Evolutionary conservation across 92 coral and sea anemone species (phyloP), one percentile per base, ranked within the genome.

Genomic region (Muricea muricata): DNA sequence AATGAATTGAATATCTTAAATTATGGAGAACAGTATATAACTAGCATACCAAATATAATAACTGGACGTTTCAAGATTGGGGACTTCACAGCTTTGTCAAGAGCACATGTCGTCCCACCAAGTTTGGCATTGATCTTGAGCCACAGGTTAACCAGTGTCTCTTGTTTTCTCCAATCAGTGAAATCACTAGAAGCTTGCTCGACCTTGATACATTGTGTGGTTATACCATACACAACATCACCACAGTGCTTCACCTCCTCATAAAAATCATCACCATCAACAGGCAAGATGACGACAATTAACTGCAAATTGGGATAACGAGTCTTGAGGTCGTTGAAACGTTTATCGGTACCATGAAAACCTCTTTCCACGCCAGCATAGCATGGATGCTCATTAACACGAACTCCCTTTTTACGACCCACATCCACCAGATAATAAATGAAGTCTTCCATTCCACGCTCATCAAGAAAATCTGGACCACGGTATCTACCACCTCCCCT

Each of bases 101-200:
- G 85, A 17, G 90, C 84, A 55, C 89, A 97, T 32, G 92, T 93
- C 28, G 88, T 58, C 2, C 98, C 98, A 15, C 98, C 98, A 37
- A 93, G 84, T 70, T 95, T 95, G 17, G 97, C 93, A 31, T 95
- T 95, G 68, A 95, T 91, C 85, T 95, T 95, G 93, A 95, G 87
- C 29, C 95, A 91, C n/a, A 95, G 86, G 85, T 95, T 93, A 4
- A 92, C 85, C 35, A 94, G 89, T 23, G 92, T 91, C 47, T 95
- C 94, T 39, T 3, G 12, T 20, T 78, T 65, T 11, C 32, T 14
- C 47, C 47, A 23, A 7, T 39, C 41, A 17, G 92, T 54, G 34
- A 89, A 91, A 6, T 93, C 92, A 4, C 50, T 48, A 13, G 18
- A 61, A 5, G 88, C 92, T 61, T 73, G 92, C 55, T 81, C 88